A percentile compares a stretch with the other conserved stretches of the same genome.
These are phyloP conservation scores for Hemibagrus wyckioides DNA, from an alignment of 2,113 vertebrate species.

Conservation along the genomic window DNA sequence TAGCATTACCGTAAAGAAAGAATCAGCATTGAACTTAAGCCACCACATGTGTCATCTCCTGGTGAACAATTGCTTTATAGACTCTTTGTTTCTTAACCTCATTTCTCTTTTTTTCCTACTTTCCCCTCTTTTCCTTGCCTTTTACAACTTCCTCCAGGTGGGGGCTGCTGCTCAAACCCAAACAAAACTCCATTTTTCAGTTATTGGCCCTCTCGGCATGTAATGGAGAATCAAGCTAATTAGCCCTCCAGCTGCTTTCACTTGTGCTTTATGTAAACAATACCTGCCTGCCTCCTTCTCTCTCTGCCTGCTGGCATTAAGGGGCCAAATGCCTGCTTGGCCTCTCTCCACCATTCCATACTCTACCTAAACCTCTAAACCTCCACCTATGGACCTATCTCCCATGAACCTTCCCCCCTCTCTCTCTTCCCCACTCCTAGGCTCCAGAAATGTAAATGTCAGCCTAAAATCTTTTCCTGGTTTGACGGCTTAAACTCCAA, in stretches of 20 bases:
- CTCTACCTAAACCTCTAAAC: slow-evolving; percentile 21
- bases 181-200: slow-evolving; percentile 87
- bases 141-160: slow-evolving; percentile 82
- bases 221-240: slow-evolving; percentile 92
- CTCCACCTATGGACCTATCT: slow-evolving; percentile 33
- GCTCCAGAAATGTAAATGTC: background rate
- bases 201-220: slow-evolving; percentile 86
- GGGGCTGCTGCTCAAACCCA: slow-evolving; percentile 80
- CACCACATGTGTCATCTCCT: slow-evolving; percentile 8
- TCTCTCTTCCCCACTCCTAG: background rate
- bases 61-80: slow-evolving; percentile 27
- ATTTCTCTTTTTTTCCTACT: slow-evolving; percentile 20
- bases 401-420: background rate
- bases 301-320: slow-evolving; percentile 37
- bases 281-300: slow-evolving; percentile 85
- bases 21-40: background rate
- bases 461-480: slow-evolving; percentile 4
- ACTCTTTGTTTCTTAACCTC: slow-evolving; percentile 21
- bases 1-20: background rate
- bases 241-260: slow-evolving; percentile 90
- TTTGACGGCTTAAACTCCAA: slow-evolving; percentile 10
- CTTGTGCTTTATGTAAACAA: slow-evolving; percentile 95
- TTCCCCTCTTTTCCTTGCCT: slow-evolving; percentile 57
- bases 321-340: slow-evolving; percentile 44
- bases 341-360: slow-evolving; percentile 37